Conservation (phyloP, 1,140 invertebrate genomes). For the Oreohelix idahoensis region DNA sequence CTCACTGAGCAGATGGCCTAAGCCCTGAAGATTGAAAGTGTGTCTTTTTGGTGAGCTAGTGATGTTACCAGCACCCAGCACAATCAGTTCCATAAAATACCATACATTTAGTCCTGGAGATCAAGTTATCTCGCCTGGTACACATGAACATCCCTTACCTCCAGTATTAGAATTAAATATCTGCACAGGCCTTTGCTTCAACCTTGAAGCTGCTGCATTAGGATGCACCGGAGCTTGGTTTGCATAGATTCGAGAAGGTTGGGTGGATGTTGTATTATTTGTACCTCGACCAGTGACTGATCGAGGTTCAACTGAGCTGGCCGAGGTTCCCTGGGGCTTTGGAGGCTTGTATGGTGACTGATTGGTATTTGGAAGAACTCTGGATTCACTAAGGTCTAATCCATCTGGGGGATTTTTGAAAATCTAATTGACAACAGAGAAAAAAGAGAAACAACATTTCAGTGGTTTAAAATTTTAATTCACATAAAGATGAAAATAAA, state of each 20-base stretch:
- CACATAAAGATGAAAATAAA: no score
- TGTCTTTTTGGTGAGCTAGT: no score
- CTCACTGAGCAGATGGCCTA: no score
- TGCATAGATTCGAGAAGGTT: slow-evolving; percentile 48
- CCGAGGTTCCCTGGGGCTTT: slow-evolving; percentile 23
- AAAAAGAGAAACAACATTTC: no score
- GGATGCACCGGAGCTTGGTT: slow-evolving; percentile 55
- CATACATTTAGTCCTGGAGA: no score
- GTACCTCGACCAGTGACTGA: slow-evolving; percentile 35
- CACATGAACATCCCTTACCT: slow-evolving; percentile 43
- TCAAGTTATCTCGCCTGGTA: no score
- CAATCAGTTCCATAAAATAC: no score
- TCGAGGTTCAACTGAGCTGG: slow-evolving; percentile 34
- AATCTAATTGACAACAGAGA: slow-evolving; percentile 64
- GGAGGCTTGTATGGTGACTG: slow-evolving; percentile 13
- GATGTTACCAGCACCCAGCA: no score
- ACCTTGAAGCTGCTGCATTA: slow-evolving; percentile 20
- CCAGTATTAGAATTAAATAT: slow-evolving; percentile 58
- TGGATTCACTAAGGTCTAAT: slow-evolving; percentile 52
- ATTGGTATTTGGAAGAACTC: slow-evolving; percentile 42
- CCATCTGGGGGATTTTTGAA: slow-evolving; percentile 73
- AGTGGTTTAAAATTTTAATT: no score
- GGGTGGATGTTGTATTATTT: slow-evolving; percentile 36
- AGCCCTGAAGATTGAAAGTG: no score
- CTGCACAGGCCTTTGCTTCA: slow-evolving; percentile 51